phyloP scores from a whole-genome alignment of 2,888 invertebrate species.

The Phrixothrix hirtus region DNA sequence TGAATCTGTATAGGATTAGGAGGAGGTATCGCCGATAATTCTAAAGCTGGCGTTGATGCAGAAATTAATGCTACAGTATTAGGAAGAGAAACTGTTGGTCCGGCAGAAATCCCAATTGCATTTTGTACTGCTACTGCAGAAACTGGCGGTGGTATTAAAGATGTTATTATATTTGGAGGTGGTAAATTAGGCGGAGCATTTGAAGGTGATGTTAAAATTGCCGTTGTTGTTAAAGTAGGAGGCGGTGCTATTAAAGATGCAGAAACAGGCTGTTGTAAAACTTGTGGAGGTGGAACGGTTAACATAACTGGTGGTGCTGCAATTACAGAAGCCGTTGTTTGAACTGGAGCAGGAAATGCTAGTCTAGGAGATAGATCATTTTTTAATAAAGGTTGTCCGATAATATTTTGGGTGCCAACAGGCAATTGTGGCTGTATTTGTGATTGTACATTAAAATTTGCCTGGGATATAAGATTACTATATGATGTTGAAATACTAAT shows the following conservation, averaged over 20 bases:
- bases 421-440: conserved; percentile 34
- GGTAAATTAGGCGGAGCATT: conserved; percentile 47
- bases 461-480: conserved; percentile 39
- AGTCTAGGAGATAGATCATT: conserved; percentile 37
- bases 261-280: conserved; percentile 33
- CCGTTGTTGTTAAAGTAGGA: conserved; percentile 23
- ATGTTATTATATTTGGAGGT: conserved; percentile 40
- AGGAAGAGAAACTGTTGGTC: conserved; percentile 14
- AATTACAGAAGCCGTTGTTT: conserved; percentile 43
- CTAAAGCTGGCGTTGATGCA: conserved; percentile 49
- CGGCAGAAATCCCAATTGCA: conserved; percentile 16
- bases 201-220: conserved; percentile 34
- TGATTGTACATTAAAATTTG: conserved; percentile 31
- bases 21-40: conserved; percentile 54
- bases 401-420: conserved; percentile 46
- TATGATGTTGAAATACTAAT: conserved; percentile 52
- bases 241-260: conserved; percentile 26
- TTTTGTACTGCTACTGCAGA: conserved; percentile 24
- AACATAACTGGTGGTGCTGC: conserved; percentile 50
- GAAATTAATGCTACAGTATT: conserved; percentile 36
- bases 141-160: conserved; percentile 21
- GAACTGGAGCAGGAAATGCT: conserved; percentile 35
- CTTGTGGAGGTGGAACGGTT: conserved; percentile 53
- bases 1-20: conserved; percentile 56
- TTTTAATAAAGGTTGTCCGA: conserved; percentile 49